These are phyloP conservation scores for Oscheius sp. DNA, from an alignment of 2,888 invertebrate species.

Conservation along the genomic window DNA sequence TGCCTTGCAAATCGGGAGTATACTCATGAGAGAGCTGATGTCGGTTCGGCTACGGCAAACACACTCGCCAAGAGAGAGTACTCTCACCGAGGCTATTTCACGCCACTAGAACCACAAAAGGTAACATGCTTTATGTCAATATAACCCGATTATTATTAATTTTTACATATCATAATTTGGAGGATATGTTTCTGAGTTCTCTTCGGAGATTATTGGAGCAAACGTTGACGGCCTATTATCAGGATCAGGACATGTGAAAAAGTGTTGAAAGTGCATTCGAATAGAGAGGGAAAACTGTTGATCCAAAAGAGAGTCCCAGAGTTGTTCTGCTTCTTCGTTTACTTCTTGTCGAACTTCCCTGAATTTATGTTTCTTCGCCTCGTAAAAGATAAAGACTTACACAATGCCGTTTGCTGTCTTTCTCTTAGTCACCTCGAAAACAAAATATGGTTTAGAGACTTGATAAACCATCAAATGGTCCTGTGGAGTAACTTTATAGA, in stretches of 20 bases:
- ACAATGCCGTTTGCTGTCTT: slow-evolving; percentile 28
- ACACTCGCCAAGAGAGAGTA: slow-evolving; percentile 29
- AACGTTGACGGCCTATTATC: not conserved
- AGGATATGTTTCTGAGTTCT: not conserved
- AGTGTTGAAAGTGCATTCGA: slow-evolving; percentile 37
- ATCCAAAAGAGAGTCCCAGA: slow-evolving; percentile 42
- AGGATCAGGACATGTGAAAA: slow-evolving; percentile 7
- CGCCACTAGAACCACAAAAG: slow-evolving; percentile 23
- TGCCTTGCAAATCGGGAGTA: slow-evolving; percentile 22
- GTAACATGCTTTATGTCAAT: not conserved
- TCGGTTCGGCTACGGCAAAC: slow-evolving; percentile 28
- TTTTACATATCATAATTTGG: not conserved
- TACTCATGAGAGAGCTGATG: slow-evolving; percentile 28
- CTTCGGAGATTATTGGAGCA: not conserved
- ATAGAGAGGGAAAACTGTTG: slow-evolving; percentile 49
- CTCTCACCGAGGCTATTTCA: slow-evolving; percentile 25
- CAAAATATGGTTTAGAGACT: slow-evolving; percentile 44
- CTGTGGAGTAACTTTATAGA: slow-evolving; percentile 37
- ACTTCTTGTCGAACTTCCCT: slow-evolving; percentile 46
- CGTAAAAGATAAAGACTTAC: slow-evolving; percentile 18
- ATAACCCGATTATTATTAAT: not conserved
- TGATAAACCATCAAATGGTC: slow-evolving; percentile 44
- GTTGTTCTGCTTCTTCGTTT: slow-evolving; percentile 34
- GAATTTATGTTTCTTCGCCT: slow-evolving; percentile 6
- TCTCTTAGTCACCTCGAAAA: slow-evolving; percentile 43